Evolutionary conservation across 2,113 vertebrate species (phyloP), one percentile per base, ranked within the genome.

Genomic region (Aphyosemion australe): DNA sequence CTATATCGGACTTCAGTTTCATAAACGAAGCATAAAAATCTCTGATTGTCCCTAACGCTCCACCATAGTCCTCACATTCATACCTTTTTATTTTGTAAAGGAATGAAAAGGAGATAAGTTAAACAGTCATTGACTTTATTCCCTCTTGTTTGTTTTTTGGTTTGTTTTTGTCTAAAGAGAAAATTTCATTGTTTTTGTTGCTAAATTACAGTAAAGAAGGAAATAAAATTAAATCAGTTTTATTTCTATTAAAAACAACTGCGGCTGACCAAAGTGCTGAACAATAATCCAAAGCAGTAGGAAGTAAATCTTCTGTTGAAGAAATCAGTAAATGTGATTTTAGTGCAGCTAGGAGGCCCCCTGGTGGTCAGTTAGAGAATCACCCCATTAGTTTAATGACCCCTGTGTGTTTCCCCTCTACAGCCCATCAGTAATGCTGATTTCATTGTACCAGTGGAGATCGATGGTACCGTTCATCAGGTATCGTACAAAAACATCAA

Each of bases 401-500:
- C 12, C 16, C 60, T 15, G 63, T 5, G 21, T 65, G 19, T 59
- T 76, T 91, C 1, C 79, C 85, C 12, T 75, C 63, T 82, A 66
- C 64, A 99, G 97, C 97, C 97, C 76, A 99, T 99, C 90, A 96
- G 94, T 89, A 99, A 99, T 15, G 97, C 97, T 56, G 97, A 99
- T 88, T 99, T 99, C 90, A 99, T 99, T 53, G 97, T 99, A 85
- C 97, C 97, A 0, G 97, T 99, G 89, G 97, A 99, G 90, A 99
- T 99, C 9, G 97, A 99, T 83, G 97, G 97, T 84, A 98, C 95
- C 9, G 94, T 98, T 93, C 97, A 99, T 91, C 97, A 99, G 96
- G 97, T 99, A 92, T 49, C 42, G 18, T 65, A 62, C 46, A 31
- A 18, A 26, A 41, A 39, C 37, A 5, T 1, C 11, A 34, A 61